A percentile compares a stretch with the other conserved stretches of the same genome.
These are phyloP conservation scores for Phalloptychus januarius DNA, from an alignment of 2,797 vertebrate species.

Conservation along the genomic window DNA sequence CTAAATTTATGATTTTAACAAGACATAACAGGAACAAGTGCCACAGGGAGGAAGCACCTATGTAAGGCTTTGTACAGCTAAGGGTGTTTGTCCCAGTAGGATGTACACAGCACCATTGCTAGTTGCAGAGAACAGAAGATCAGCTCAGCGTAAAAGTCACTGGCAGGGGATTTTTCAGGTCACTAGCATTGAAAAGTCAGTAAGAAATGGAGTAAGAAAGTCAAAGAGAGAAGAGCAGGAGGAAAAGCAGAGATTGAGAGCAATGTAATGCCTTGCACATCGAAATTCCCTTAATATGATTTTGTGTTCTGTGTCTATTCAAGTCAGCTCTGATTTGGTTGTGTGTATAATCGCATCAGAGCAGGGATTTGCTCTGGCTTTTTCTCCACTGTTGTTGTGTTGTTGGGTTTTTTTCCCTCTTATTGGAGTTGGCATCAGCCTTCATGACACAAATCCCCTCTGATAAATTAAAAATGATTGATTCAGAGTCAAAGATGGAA, in stretches of 20 bases:
- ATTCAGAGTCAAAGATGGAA: constrained; percentile 85
- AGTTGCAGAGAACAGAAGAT: constrained; percentile 42
- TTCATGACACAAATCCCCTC: constrained; percentile 84
- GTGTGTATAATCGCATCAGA: constrained; percentile 87
- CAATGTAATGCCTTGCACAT: constrained; percentile 84
- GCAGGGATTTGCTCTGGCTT: constrained; percentile 83
- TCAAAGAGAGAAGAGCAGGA: constrained; percentile 49
- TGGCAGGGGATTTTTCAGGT: constrained; percentile 78
- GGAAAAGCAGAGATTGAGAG: constrained; percentile 69
- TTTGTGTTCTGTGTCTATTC: constrained; percentile 89
- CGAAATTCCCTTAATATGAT: constrained; percentile 86
- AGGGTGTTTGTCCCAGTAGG: constrained; percentile 31
- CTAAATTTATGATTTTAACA: background rate
- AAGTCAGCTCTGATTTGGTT: constrained; percentile 86
- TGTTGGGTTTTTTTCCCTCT: constrained; percentile 51
- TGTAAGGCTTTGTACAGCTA: constrained; percentile 9
- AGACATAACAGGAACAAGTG: background rate
- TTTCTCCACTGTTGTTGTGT: constrained; percentile 75
- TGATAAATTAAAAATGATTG: constrained; percentile 88
- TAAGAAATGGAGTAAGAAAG: constrained; percentile 63
- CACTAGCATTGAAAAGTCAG: constrained; percentile 64
- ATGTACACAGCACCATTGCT: constrained; percentile 25
- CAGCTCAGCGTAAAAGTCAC: constrained; percentile 52
- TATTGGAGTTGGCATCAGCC: constrained; percentile 83
- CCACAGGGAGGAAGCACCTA: background rate